phyloP scores from a whole-genome alignment of 2,888 invertebrate species.

The Lasiommata megera region DNA sequence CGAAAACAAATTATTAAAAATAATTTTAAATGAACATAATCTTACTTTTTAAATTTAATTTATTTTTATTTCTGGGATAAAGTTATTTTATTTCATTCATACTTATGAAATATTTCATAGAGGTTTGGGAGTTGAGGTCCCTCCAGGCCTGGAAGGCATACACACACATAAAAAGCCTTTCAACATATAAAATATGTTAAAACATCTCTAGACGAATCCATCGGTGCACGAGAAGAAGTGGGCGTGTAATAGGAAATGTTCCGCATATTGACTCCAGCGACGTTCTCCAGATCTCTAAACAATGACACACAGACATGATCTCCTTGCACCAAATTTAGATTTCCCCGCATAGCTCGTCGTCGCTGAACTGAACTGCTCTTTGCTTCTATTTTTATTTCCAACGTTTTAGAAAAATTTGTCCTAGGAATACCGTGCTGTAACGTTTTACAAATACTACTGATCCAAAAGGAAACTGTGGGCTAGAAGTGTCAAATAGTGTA shows the following conservation, averaged over 20 bases:
- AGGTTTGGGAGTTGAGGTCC: too few relatives aligned
- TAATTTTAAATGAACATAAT: too few relatives aligned
- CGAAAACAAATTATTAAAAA: too few relatives aligned
- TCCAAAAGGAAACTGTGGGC: too few relatives aligned
- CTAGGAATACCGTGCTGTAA: background rate
- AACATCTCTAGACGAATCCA: constrained; percentile 50
- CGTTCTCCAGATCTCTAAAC: constrained; percentile 75
- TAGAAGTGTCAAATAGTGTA: too few relatives aligned
- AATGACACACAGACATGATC: constrained; percentile 57
- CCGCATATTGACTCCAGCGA: constrained; percentile 79
- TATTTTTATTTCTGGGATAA: too few relatives aligned
- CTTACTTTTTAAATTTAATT: too few relatives aligned
- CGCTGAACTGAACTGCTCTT: background rate
- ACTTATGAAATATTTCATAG: too few relatives aligned
- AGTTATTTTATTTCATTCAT: too few relatives aligned
- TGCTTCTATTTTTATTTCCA: background rate
- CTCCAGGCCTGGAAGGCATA: too few relatives aligned
- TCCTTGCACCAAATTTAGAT: constrained; percentile 35
- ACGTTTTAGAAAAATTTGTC: background rate
- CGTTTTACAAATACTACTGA: too few relatives aligned
- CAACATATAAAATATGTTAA: background rate
- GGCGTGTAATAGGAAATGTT: constrained; percentile 82
- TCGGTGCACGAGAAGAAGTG: constrained; percentile 72
- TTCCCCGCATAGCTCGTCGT: constrained; percentile 20
- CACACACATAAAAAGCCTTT: background rate